Evolutionary conservation across 2,797 vertebrate genomes (phyloP).

Genomic region (Naso thynnoides): DNA sequence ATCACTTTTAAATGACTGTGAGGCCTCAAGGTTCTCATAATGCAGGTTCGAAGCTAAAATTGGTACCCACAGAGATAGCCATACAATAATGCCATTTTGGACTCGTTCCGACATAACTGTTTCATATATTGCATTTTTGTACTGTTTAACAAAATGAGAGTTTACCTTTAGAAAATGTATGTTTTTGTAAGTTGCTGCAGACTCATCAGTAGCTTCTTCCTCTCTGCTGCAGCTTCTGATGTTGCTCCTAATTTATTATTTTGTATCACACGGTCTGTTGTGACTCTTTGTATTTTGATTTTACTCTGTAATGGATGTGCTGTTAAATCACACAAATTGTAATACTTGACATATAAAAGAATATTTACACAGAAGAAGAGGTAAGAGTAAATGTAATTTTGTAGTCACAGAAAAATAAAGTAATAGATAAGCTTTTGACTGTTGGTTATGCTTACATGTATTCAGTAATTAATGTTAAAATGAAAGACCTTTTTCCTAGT

Average conservation of each 20-base stretch:
- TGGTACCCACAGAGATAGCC: no score
- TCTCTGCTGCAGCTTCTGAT: not conserved
- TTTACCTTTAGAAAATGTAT: not conserved
- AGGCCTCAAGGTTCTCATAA: no score
- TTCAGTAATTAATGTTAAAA: not conserved
- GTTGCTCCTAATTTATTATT: not conserved
- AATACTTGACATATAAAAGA: no score
- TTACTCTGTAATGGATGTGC: not conserved
- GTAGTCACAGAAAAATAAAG: not conserved
- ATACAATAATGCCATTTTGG: no score
- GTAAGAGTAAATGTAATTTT: no score
- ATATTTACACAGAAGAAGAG: no score
- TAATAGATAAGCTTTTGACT: not conserved
- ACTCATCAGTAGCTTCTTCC: not conserved
- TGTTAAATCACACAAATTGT: no score
- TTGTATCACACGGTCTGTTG: no score
- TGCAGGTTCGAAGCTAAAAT: no score
- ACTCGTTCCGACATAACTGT: no score
- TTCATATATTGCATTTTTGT: no score
- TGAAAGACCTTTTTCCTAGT: not conserved
- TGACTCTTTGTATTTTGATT: not conserved
- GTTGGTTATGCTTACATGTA: no score
- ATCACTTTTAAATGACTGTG: conserved; percentile 72
- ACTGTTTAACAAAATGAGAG: not conserved
- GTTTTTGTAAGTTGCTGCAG: not conserved